These are phyloP conservation scores for Oxyruncus cristatus DNA, from an alignment of 2,113 vertebrate species.

Conservation along the genomic window DNA sequence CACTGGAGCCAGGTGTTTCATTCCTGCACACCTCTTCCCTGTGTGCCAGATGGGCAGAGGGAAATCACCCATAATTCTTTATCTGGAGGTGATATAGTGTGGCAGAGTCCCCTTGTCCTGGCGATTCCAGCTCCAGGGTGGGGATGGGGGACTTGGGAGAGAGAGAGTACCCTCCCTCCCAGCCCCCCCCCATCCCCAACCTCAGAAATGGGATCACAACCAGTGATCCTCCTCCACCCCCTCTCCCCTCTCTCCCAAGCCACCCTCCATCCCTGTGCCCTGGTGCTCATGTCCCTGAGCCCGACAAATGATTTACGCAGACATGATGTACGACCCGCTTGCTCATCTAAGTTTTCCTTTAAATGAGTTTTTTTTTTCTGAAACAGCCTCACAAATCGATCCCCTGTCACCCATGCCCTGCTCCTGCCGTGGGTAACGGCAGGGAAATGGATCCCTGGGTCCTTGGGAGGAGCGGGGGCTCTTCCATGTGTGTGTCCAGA, in stretches of 20 bases:
- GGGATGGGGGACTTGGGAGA: background rate
- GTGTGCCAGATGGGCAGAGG: slow-evolving; percentile 69
- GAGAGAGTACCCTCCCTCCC: rapidly evolving
- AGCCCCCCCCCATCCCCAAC: background rate
- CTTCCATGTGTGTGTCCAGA: background rate
- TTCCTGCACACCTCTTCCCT: slow-evolving; percentile 66
- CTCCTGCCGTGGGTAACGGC: background rate
- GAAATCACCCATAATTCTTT: slow-evolving; percentile 73
- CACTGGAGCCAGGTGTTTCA: slow-evolving; percentile 33
- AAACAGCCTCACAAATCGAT: slow-evolving; percentile 31
- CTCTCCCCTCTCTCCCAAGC: background rate
- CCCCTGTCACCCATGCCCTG: background rate
- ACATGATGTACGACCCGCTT: slow-evolving; percentile 36
- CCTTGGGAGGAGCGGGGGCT: background rate
- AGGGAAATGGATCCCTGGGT: background rate
- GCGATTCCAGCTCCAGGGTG: background rate
- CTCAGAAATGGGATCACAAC: background rate
- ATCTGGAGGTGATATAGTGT: slow-evolving; percentile 27
- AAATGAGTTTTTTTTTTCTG: background rate
- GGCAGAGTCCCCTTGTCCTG: background rate
- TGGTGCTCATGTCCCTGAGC: background rate
- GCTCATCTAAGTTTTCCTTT: slow-evolving; percentile 30
- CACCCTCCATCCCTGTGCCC: background rate
- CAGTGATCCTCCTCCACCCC: background rate
- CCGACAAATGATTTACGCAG: background rate